Conservation (phyloP, 2,888 invertebrate species). For the Eupithecia subfuscata region DNA sequence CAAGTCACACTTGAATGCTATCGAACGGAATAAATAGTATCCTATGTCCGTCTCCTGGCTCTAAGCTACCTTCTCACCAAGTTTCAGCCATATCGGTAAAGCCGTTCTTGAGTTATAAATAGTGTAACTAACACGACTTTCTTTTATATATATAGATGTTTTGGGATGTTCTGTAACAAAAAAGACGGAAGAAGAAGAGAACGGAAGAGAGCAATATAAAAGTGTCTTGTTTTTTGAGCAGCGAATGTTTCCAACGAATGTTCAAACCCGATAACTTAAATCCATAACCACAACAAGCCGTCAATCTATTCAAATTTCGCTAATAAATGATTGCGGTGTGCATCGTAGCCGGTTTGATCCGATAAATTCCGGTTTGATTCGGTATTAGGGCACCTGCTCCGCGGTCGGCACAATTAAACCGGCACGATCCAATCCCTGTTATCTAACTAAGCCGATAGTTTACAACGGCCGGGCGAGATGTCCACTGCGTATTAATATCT, state of each 20-base stretch:
- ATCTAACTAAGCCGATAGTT: slow-evolving; percentile 36
- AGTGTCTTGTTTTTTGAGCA: neutral
- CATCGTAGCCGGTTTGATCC: slow-evolving; percentile 27
- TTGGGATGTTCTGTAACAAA: too few species aligned
- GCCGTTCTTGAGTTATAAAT: too few species aligned
- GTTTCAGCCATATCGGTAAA: too few species aligned
- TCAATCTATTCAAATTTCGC: slow-evolving; percentile 17
- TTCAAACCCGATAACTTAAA: neutral
- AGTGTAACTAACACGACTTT: too few species aligned
- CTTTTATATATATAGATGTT: too few species aligned
- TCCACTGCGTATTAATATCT: slow-evolving; percentile 18
- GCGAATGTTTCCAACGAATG: neutral
- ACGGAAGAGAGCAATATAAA: neutral
- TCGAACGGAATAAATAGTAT: too few species aligned
- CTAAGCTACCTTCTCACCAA: too few species aligned
- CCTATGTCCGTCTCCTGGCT: too few species aligned
- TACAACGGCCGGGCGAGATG: slow-evolving; percentile 18
- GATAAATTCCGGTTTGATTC: slow-evolving; percentile 35
- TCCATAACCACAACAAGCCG: slow-evolving; percentile 7
- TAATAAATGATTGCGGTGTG: slow-evolving; percentile 24
- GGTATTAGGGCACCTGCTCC: slow-evolving; percentile 36
- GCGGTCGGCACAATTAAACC: slow-evolving; percentile 37
- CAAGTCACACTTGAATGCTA: too few species aligned
- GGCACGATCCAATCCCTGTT: slow-evolving; percentile 38
- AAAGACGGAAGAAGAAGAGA: too few species aligned